Evolutionary conservation across 1,140 invertebrate genomes (phyloP).

Genomic region (Dufourea novaeangliae): DNA sequence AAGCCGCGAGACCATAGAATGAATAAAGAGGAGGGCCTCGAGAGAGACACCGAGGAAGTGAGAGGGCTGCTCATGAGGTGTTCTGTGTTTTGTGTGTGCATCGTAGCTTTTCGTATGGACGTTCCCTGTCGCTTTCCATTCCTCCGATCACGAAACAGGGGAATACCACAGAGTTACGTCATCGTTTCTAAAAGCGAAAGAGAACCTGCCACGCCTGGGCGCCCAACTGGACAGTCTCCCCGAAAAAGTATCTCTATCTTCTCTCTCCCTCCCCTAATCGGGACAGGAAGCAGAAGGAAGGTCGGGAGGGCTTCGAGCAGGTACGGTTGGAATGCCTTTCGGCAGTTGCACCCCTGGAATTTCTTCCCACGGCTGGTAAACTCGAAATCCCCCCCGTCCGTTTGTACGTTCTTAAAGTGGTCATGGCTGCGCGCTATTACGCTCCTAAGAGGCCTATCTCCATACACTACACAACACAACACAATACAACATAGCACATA

Average conservation of each 20-base stretch:
- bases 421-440: conserved; percentile 25
- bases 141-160: too few species aligned
- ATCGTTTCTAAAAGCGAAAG: background rate
- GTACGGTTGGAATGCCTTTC: conserved; percentile 57
- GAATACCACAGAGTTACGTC: conserved; percentile 2
- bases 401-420: conserved; percentile 18
- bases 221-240: conserved; percentile 8
- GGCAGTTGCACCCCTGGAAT: conserved; percentile 45
- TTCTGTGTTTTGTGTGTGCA: too few species aligned
- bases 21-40: conserved; percentile 9
- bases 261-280: too few species aligned
- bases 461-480: too few species aligned
- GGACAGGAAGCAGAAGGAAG: conserved; percentile 49
- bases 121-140: background rate
- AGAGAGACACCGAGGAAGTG: too few species aligned
- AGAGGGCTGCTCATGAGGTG: too few species aligned
- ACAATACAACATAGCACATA: too few species aligned
- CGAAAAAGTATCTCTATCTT: conserved; percentile 35
- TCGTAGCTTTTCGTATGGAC: background rate
- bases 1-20: conserved; percentile 9
- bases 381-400: conserved; percentile 49
- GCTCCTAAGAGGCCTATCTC: background rate
- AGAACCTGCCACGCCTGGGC: background rate
- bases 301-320: conserved; percentile 44
- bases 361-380: conserved; percentile 49